Evolutionary conservation across 1,140 invertebrate genomes (phyloP).

Genomic region (Centruroides vittatus): DNA sequence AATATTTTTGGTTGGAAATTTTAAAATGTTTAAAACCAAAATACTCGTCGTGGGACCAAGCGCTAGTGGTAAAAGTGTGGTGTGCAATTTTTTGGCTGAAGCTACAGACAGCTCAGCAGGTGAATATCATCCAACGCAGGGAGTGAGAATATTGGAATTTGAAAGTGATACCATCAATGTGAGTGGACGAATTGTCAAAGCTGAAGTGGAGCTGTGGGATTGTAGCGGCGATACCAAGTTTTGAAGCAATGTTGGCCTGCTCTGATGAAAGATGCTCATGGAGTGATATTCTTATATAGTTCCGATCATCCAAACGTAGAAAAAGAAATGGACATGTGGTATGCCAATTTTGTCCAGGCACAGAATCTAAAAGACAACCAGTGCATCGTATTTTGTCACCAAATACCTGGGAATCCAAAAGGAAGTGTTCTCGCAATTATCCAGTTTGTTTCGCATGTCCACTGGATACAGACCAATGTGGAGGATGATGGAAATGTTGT

Average conservation of each 20-base stretch:
- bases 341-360: slow-evolving; percentile 51
- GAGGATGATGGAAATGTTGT: slow-evolving; percentile 46
- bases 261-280: slow-evolving; percentile 48
- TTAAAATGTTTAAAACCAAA: too few species aligned
- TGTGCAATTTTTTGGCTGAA: slow-evolving; percentile 50
- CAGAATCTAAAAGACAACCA: slow-evolving; percentile 26
- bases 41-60: too few species aligned
- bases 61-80: slow-evolving; percentile 47
- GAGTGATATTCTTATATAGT: slow-evolving; percentile 59
- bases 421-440: slow-evolving; percentile 11
- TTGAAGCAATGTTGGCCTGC: slow-evolving; percentile 63
- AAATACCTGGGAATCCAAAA: slow-evolving; percentile 16
- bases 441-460: slow-evolving; percentile 44
- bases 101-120: slow-evolving; percentile 41
- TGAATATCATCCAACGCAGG: slow-evolving; percentile 49
- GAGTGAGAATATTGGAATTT: slow-evolving; percentile 52
- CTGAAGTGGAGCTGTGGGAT: slow-evolving; percentile 56
- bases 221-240: slow-evolving; percentile 54
- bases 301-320: slow-evolving; percentile 38
- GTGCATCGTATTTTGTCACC: slow-evolving; percentile 23
- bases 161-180: slow-evolving; percentile 39
- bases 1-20: too few species aligned
- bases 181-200: slow-evolving; percentile 34
- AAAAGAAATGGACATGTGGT: slow-evolving; percentile 52
- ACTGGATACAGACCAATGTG: slow-evolving; percentile 45